Conservation (phyloP, 2,797 vertebrate genomes). For the Halcyon leucocephala region DNA sequence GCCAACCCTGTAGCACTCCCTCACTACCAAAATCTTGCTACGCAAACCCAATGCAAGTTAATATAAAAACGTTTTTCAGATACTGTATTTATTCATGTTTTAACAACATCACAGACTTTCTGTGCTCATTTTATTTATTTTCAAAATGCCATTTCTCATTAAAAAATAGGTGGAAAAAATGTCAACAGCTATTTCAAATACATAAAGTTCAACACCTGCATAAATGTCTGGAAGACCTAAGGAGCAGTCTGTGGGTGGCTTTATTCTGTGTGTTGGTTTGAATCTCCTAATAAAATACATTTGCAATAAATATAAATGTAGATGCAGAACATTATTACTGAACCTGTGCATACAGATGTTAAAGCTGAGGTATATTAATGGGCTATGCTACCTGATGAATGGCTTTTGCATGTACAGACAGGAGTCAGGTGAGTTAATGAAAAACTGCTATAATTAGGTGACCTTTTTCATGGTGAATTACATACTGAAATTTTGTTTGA, state of each 20-base stretch:
- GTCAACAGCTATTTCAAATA: slow-evolving; percentile 19
- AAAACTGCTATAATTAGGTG: slow-evolving; percentile 9
- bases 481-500: slow-evolving; percentile 53
- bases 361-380: slow-evolving; percentile 35
- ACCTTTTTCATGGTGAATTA: background rate
- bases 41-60: background rate
- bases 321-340: slow-evolving; percentile 17
- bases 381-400: background rate
- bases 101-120: background rate
- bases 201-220: slow-evolving; percentile 50
- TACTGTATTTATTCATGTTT: background rate
- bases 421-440: slow-evolving; percentile 34
- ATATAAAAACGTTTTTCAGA: background rate
- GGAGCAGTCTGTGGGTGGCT: slow-evolving; percentile 44
- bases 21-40: background rate
- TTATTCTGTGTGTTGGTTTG: background rate
- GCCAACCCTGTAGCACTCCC: rapidly evolving
- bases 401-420: background rate
- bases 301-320: slow-evolving; percentile 38
- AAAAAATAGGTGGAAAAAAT: slow-evolving; percentile 6
- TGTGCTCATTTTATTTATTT: background rate
- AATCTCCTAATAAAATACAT: slow-evolving; percentile 46
- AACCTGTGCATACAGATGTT: slow-evolving; percentile 15
- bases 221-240: slow-evolving; percentile 41
- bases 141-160: slow-evolving; percentile 16